These are phyloP conservation scores for Helicoverpa zea DNA, from an alignment of 1,140 invertebrate genomes.

Conservation along the genomic window DNA sequence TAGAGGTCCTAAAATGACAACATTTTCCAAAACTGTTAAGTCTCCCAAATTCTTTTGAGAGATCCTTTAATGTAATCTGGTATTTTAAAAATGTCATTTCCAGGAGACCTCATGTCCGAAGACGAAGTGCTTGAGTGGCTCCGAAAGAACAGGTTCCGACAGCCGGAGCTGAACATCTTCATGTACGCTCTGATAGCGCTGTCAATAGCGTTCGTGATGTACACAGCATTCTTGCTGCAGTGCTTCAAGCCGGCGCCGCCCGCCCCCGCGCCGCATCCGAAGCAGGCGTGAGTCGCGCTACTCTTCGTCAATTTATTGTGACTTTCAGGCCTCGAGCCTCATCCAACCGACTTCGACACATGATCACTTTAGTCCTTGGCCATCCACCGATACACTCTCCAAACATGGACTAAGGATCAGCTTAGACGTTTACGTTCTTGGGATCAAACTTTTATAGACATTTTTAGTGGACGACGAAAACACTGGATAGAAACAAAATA, in stretches of 20 bases:
- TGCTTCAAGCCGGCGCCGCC: conserved; percentile 92
- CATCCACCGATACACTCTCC: conserved; percentile 42
- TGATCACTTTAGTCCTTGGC: conserved; percentile 46
- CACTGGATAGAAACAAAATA: conserved; percentile 50
- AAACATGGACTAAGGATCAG: conserved; percentile 53
- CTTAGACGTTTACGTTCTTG: conserved; percentile 64
- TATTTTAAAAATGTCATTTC: conserved; percentile 52
- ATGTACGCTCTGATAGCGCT: conserved; percentile 97
- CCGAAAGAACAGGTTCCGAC: conserved; percentile 96
- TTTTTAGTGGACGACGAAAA: conserved; percentile 48
- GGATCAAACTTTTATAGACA: conserved; percentile 72
- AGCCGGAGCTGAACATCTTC: conserved; percentile 97
- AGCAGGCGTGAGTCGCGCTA: conserved; percentile 87
- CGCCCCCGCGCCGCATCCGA: conserved; percentile 88
- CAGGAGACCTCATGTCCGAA: conserved; percentile 94
- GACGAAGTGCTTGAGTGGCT: conserved; percentile 97
- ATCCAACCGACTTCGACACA: conserved; percentile 48
- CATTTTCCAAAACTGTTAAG: too few relatives aligned
- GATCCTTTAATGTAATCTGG: too few relatives aligned
- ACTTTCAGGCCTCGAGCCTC: conserved; percentile 49
- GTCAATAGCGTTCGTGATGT: conserved; percentile 94
- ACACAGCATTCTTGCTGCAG: conserved; percentile 96
- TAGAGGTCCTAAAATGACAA: too few relatives aligned
- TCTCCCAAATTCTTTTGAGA: too few relatives aligned
- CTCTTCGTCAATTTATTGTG: conserved; percentile 47